phyloP scores from a whole-genome alignment of 1,140 invertebrate genomes.

The Berghia stephanieae region DNA sequence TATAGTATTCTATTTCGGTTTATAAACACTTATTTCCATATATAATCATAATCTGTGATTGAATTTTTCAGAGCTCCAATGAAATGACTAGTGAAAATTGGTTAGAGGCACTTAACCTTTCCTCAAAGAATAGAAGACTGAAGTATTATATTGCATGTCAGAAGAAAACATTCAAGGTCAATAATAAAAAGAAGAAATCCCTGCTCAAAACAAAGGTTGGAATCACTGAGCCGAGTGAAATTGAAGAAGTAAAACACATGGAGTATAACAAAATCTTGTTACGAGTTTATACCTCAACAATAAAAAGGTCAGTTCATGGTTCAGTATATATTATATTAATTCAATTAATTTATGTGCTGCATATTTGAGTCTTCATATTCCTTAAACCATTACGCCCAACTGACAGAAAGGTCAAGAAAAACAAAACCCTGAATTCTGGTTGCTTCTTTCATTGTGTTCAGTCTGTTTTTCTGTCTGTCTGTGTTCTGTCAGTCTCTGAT shows the following conservation, averaged over 20 bases:
- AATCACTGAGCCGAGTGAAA: too few species aligned
- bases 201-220: too few species aligned
- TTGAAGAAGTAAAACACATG: too few species aligned
- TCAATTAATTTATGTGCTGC: not conserved
- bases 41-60: too few species aligned
- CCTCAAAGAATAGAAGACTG: constrained; percentile 14
- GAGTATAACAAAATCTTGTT: too few species aligned
- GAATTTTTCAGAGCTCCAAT: constrained; percentile 14
- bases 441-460: not conserved
- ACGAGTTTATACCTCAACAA: too few species aligned
- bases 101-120: constrained; percentile 16
- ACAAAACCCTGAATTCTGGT: not conserved
- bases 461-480: constrained; percentile 11
- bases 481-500: not conserved
- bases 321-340: not conserved
- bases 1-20: too few species aligned
- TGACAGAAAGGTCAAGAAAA: not conserved
- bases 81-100: constrained; percentile 24
- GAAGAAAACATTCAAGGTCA: too few species aligned
- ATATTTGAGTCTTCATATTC: not conserved
- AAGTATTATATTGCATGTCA: constrained; percentile 28
- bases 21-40: too few species aligned
- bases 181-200: too few species aligned
- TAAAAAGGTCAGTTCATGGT: too few species aligned
- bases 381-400: not conserved